phyloP scores from a whole-genome alignment of 2,113 vertebrate species.

The Hippocampus abdominalis region DNA sequence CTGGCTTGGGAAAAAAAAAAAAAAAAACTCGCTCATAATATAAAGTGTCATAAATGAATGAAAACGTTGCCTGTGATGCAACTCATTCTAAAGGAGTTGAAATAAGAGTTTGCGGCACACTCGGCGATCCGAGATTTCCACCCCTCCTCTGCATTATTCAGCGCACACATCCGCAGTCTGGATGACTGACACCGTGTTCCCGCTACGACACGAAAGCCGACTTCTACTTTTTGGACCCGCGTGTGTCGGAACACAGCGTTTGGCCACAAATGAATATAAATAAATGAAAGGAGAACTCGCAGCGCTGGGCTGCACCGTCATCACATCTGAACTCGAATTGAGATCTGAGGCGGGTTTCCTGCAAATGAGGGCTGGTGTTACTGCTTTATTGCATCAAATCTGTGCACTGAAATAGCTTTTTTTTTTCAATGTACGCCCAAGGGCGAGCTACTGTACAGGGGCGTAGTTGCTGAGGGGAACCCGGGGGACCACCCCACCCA shows the following conservation, averaged over 20 bases:
- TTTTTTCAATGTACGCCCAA: neutral
- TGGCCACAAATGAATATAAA: conserved; percentile 5
- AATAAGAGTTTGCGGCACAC: conserved; percentile 12
- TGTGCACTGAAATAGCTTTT: neutral
- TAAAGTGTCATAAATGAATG: conserved; percentile 1
- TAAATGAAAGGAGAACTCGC: conserved; percentile 5
- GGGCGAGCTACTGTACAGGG: no score
- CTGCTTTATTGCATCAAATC: neutral
- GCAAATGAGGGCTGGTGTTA: neutral
- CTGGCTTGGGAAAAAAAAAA: neutral
- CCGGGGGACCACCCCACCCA: no score
- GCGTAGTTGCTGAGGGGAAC: no score
- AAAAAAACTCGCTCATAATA: conserved; percentile 16
- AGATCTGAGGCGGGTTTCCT: neutral
- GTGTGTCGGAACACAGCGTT: neutral
- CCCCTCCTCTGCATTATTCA: conserved; percentile 41
- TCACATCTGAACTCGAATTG: neutral
- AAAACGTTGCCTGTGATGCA: neutral
- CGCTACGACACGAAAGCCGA: conserved; percentile 16
- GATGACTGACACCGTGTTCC: conserved; percentile 2
- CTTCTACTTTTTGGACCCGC: conserved; percentile 6
- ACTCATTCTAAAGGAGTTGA: conserved; percentile 31
- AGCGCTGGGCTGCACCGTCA: neutral
- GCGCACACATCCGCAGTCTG: conserved; percentile 13
- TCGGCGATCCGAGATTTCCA: conserved; percentile 24